Evolutionary conservation across 1,140 invertebrate species (phyloP).

Genomic region (Drosophila jambulina): DNA sequence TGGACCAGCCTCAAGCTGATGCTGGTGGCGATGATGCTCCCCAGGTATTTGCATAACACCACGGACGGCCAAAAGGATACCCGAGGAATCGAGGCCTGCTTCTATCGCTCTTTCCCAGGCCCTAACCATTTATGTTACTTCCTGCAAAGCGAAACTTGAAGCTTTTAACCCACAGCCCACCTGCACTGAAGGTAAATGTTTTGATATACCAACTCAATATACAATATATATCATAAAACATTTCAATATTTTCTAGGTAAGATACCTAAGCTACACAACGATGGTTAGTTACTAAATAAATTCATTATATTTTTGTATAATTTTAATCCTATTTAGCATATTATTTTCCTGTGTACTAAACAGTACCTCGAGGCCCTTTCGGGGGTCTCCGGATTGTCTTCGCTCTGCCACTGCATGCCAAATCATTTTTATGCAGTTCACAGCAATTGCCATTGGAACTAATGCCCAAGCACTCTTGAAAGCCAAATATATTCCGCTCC

Average conservation of each 20-base stretch:
- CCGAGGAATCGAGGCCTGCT: constrained; percentile 6
- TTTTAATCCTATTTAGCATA: neutral
- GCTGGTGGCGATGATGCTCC: constrained; percentile 61
- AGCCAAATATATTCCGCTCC: constrained; percentile 64
- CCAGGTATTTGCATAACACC: constrained; percentile 78
- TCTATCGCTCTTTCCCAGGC: constrained; percentile 65
- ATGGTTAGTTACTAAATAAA: neutral
- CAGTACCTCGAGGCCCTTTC: constrained; percentile 10
- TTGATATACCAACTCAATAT: neutral
- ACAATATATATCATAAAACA: neutral
- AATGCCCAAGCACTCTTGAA: constrained; percentile 49
- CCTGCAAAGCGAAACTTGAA: constrained; percentile 27
- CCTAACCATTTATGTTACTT: constrained; percentile 34
- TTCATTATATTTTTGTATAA: neutral
- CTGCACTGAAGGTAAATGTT: constrained; percentile 6
- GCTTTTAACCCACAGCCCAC: constrained; percentile 5
- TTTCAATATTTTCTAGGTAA: neutral
- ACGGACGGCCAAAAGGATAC: constrained; percentile 56
- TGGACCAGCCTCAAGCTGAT: constrained; percentile 13
- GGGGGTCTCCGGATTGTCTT: constrained; percentile 19
- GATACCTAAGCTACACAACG: neutral
- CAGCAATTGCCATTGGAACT: constrained; percentile 74
- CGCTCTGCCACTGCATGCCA: constrained; percentile 74
- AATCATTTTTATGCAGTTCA: constrained; percentile 80
- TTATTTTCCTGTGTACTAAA: constrained; percentile 30